Base-by-base conservation (phyloP, 64 coral and sea anemone species). In the Cladopsammia gracilis region DNA sequence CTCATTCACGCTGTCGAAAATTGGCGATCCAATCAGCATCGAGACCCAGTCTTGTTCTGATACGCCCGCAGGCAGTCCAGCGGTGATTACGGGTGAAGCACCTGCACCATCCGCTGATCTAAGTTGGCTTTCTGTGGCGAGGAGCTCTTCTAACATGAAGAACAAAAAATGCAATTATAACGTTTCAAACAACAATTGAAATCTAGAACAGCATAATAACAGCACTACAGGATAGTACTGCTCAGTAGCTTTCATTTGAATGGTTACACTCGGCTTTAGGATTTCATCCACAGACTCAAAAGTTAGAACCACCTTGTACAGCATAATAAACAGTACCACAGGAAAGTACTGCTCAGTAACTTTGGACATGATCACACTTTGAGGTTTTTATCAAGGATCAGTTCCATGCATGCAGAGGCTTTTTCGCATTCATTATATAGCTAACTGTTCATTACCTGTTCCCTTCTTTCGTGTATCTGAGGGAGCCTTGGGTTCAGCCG, bases 1-100 rank as follows among this genome's bases (percentile, higher is more conserved):
- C 84, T 99, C 98, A 86, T 94, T 83, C 25, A 99, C 94, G 64
- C 92, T 86, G 75, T 99, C 94, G 70, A 99, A 99, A 49, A 99
- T 82, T 58, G 98, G 98, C 18, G 98, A 94, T 19, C 94, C 92
- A 48, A 99, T 88, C 67, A 96, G 87, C 91, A 99, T 93, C 1
- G 94, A 92, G 25, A 95, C 89, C 91, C 91, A 93, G 77, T 99
- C 98, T 74, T 99, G 95, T 43, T 99, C 98, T 43, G 98, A 94
- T 10, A 99, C 88, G 79, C 91, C 95, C 70, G 67, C 76, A 7
- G 90, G 94, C 67, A 95, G 87, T 45, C 87, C 88, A 64, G 88
- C 91, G 34, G 78, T 92, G n/a, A 89, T 68, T 34, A 51, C 86
- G 20, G 54, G 86, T 62, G 14, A 62, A 74, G n/a, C 72, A 34